phyloP scores from a whole-genome alignment of 2,888 invertebrate species.

The Amiota mariae region DNA sequence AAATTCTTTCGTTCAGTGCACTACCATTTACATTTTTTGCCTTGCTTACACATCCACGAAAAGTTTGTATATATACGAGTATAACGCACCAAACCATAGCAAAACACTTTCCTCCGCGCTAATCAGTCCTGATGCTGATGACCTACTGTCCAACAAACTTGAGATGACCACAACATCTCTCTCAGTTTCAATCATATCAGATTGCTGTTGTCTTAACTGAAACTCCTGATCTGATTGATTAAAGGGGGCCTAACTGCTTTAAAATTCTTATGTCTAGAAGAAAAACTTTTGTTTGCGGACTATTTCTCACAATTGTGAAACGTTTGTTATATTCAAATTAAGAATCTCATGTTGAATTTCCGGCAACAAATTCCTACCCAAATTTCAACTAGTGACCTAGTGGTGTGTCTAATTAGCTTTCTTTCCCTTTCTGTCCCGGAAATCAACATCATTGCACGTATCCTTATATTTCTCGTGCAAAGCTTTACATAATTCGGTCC shows the following conservation, averaged over 20 bases:
- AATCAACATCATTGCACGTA: constrained; percentile 16
- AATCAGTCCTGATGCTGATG: not conserved
- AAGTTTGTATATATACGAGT: not conserved
- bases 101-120: not conserved
- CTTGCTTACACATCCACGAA: not conserved
- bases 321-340: not conserved
- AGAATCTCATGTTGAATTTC: constrained; percentile 7
- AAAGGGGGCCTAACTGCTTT: too few relatives aligned
- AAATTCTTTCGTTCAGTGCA: too few relatives aligned
- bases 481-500: constrained; percentile 19
- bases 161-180: not conserved
- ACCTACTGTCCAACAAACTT: not conserved
- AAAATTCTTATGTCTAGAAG: too few relatives aligned
- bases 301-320: not conserved
- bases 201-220: not conserved
- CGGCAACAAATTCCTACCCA: not conserved
- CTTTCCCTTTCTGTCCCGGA: constrained; percentile 9
- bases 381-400: too few relatives aligned
- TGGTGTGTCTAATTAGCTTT: too few relatives aligned
- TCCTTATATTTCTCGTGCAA: constrained; percentile 8
- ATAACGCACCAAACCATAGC: not conserved
- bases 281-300: not conserved
- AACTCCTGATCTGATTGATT: not conserved
- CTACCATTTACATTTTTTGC: not conserved
- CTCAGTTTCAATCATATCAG: not conserved